Evolutionary conservation across 2,888 invertebrate species (phyloP).

Genomic region (Agriopis marginaria): DNA sequence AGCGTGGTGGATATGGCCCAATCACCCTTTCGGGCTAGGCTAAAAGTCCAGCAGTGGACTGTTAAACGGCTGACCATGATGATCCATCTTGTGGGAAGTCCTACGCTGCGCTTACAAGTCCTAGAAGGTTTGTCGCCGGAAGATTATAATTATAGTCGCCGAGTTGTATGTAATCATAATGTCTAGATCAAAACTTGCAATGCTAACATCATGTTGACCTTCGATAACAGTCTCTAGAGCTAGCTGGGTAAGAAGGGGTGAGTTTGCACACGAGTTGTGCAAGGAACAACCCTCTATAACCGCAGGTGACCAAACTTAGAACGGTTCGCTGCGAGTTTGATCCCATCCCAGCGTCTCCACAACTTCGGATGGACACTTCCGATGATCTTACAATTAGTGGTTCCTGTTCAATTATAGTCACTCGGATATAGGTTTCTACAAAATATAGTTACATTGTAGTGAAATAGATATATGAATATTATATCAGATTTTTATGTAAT

Average conservation of each 20-base stretch:
- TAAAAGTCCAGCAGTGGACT: no score
- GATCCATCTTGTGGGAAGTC: no score
- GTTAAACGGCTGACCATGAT: no score
- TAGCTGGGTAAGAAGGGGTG: not conserved
- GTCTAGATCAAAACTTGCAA: not conserved
- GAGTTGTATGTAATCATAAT: not conserved
- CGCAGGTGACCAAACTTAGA: constrained; percentile 35
- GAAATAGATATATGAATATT: no score
- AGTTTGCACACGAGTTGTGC: constrained; percentile 6
- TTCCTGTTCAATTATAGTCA: constrained; percentile 1
- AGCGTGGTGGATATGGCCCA: no score
- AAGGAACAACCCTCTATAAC: constrained; percentile 26
- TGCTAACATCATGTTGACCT: not conserved
- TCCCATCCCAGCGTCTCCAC: constrained; percentile 4
- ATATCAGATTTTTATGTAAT: no score
- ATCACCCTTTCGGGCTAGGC: no score
- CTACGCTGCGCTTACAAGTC: no score
- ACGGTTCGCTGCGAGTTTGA: constrained; percentile 33
- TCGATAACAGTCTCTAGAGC: not conserved
- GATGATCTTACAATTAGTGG: constrained; percentile 18
- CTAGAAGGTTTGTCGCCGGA: no score
- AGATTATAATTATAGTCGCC: no score
- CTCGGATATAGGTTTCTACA: no score
- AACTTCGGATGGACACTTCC: constrained; percentile 18
- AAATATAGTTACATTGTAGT: not conserved